These are phyloP conservation scores for Montipora efflorescens DNA, from an alignment of 64 coral and sea anemone genomes.

Conservation along the genomic window DNA sequence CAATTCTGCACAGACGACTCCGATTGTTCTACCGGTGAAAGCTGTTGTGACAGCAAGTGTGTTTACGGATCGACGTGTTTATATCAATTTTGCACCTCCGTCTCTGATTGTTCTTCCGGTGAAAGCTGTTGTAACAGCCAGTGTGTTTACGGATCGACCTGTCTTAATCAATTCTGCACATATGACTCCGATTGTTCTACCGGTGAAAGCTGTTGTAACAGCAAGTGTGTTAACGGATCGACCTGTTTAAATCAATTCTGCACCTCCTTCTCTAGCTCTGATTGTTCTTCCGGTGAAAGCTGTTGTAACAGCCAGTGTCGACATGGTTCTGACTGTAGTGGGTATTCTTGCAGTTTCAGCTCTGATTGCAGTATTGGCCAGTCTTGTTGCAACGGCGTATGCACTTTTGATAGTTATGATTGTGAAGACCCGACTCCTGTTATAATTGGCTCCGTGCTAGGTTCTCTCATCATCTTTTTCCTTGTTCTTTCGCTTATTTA, in stretches of 20 bases:
- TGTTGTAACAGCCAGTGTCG: constrained; percentile 35
- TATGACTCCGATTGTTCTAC: background rate
- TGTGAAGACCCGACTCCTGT: background rate
- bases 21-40: background rate
- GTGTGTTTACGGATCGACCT: too few relatives aligned
- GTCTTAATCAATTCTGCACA: too few relatives aligned
- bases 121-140: too few relatives aligned
- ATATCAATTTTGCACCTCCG: background rate
- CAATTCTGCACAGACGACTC: too few relatives aligned
- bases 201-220: background rate
- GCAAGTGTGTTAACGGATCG: background rate
- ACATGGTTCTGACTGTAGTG: background rate
- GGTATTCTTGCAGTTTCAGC: background rate
- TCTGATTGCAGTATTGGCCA: background rate
- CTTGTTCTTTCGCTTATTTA: background rate
- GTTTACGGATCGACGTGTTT: background rate
- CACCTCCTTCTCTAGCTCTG: background rate
- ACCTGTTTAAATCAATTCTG: background rate
- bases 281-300: background rate
- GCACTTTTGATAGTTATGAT: background rate
- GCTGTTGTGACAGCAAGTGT: background rate
- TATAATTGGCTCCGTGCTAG: background rate
- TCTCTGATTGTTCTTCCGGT: too few relatives aligned
- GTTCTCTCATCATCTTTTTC: background rate
- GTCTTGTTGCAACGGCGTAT: constrained; percentile 2